These are phyloP conservation scores for Lobophora halterata DNA, from an alignment of 2,888 invertebrate species.

Conservation along the genomic window DNA sequence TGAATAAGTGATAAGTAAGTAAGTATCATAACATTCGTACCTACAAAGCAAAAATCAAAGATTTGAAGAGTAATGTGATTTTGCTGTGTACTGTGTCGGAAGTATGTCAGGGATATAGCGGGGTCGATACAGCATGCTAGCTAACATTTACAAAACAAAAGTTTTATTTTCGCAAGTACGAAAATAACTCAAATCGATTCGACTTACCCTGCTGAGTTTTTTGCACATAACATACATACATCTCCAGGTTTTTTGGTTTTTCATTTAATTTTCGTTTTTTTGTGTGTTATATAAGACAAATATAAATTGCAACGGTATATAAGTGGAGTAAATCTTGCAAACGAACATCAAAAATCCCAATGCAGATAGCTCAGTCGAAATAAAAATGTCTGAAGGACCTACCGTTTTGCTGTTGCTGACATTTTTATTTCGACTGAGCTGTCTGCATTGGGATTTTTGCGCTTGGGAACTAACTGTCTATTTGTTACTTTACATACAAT, in stretches of 20 bases:
- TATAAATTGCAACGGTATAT: no score
- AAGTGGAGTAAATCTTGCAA: no score
- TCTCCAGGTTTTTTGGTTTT: not conserved
- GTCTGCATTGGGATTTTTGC: no score
- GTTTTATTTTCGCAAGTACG: slow-evolving; percentile 5
- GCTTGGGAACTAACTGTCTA: no score
- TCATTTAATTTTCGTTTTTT: not conserved
- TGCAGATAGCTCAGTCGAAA: no score
- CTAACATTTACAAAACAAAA: slow-evolving; percentile 7
- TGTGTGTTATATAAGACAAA: no score
- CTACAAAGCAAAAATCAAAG: not conserved
- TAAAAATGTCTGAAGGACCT: no score
- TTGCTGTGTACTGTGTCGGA: not conserved
- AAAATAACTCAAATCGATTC: slow-evolving; percentile 2
- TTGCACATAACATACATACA: not conserved
- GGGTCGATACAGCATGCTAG: slow-evolving; percentile 19
- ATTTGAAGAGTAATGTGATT: slow-evolving; percentile 1
- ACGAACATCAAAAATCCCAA: no score
- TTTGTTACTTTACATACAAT: no score
- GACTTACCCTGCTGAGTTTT: not conserved
- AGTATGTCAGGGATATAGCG: slow-evolving; percentile 18
- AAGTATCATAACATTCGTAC: not conserved
- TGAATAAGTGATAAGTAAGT: no score
- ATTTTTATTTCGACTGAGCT: no score
- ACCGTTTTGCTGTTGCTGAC: no score